Conservation (phyloP, 2,888 invertebrate genomes). For the Heliconius ethilla region DNA sequence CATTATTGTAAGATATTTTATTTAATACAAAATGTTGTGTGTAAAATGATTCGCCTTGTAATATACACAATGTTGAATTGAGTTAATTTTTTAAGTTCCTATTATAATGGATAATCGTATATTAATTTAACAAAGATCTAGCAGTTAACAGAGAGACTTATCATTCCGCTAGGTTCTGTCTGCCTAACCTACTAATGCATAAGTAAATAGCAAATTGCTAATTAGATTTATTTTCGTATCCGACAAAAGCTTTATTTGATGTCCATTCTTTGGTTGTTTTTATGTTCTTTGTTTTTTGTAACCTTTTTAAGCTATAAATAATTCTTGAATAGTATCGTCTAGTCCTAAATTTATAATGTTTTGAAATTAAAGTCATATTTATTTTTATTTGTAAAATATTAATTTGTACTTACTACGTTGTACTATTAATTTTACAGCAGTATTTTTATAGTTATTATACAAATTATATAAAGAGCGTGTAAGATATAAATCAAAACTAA, state of each 20-base stretch:
- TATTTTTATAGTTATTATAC: not conserved
- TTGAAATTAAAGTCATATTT: not conserved
- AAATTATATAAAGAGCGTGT: too few relatives aligned
- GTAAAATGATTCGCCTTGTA: too few relatives aligned
- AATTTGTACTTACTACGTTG: not conserved
- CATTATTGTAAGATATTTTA: too few relatives aligned
- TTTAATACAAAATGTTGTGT: too few relatives aligned
- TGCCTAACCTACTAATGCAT: not conserved
- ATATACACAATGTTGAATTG: too few relatives aligned
- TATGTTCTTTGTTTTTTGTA: not conserved
- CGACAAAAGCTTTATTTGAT: not conserved
- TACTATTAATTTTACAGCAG: not conserved
- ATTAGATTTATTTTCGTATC: not conserved
- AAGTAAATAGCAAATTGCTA: not conserved
- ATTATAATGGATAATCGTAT: not conserved
- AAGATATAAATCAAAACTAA: too few relatives aligned
- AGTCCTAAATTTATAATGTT: not conserved
- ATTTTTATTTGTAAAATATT: not conserved
- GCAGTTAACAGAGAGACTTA: not conserved
- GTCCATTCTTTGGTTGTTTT: not conserved
- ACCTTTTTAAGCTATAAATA: not conserved
- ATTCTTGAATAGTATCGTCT: not conserved
- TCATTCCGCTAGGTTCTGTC: not conserved
- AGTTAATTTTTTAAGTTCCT: not conserved
- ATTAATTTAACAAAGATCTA: not conserved